These are phyloP conservation scores for Drosophila eohydei DNA, from an alignment of 2,888 invertebrate species.

Conservation along the genomic window DNA sequence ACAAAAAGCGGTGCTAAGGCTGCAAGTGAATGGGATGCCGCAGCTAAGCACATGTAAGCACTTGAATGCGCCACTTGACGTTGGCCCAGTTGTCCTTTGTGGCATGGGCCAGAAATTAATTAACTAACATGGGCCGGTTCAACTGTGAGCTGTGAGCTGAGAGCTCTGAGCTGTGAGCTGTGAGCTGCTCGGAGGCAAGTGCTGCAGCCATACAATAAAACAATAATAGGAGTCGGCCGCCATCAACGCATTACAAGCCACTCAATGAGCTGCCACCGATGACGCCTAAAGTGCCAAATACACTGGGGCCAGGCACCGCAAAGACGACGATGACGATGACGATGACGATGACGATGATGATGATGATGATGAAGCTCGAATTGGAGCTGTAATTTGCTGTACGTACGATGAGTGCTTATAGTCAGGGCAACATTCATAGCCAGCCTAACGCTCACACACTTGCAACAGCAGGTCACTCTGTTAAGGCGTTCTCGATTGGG, in stretches of 20 bases:
- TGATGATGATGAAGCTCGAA: constrained; percentile 60
- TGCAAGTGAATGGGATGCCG: constrained; percentile 13
- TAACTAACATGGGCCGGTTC: constrained; percentile 59
- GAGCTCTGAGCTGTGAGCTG: constrained; percentile 32
- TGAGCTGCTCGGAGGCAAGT: constrained; percentile 18
- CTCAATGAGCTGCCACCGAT: constrained; percentile 78
- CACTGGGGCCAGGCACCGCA: constrained; percentile 32
- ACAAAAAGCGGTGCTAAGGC: constrained; percentile 56
- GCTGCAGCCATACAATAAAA: constrained; percentile 67
- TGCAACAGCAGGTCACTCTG: constrained; percentile 15
- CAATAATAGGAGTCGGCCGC: constrained; percentile 64
- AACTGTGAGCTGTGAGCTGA: constrained; percentile 29
- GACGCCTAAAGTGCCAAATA: constrained; percentile 77
- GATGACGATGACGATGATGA: constrained; percentile 35
- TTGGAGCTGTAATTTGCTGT: constrained; percentile 63
- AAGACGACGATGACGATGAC: constrained; percentile 31
- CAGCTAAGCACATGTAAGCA: constrained; percentile 74
- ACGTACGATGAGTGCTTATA: constrained; percentile 49
- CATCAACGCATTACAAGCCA: constrained; percentile 78
- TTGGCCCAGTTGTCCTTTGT: constrained; percentile 63
- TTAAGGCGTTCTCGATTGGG: constrained; percentile 57
- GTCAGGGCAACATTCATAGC: constrained; percentile 36
- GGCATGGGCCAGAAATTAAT: constrained; percentile 76
- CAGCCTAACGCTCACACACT: constrained; percentile 27
- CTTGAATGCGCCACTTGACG: constrained; percentile 74